Conservation (phyloP, 2,797 vertebrate genomes). For the Pelochelys cantorii region DNA sequence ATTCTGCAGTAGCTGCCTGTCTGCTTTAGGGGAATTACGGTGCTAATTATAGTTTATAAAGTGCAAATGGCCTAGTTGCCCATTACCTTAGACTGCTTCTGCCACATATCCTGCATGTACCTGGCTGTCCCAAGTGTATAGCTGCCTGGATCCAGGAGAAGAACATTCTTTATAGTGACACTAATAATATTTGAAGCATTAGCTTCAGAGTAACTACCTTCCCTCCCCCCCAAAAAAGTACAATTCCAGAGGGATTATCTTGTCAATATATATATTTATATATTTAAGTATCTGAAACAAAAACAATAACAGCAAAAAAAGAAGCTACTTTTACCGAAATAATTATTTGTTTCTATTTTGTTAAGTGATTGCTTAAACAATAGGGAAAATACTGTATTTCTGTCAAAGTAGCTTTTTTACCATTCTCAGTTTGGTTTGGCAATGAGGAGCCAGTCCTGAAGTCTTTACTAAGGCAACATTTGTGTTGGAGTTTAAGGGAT, state of each 20-base stretch:
- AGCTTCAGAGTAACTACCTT: background rate
- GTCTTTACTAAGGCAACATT: background rate
- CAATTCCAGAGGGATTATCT: background rate
- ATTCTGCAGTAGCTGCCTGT: constrained; percentile 27
- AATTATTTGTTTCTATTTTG: constrained; percentile 28
- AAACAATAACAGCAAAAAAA: background rate
- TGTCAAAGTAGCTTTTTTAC: background rate
- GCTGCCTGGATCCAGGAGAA: background rate
- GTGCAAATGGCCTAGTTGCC: background rate
- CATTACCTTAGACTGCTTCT: background rate
- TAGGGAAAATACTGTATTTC: background rate
- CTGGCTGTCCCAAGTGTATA: background rate
- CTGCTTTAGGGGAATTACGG: background rate
- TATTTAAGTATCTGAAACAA: background rate
- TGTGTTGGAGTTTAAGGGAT: background rate
- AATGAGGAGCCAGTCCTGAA: background rate
- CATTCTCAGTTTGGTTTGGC: background rate
- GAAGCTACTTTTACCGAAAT: background rate
- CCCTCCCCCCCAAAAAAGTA: too few species aligned
- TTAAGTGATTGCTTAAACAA: background rate
- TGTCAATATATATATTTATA: constrained; percentile 12
- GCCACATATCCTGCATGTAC: background rate
- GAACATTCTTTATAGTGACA: background rate
- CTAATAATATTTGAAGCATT: background rate
- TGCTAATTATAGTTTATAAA: background rate